phyloP scores from a whole-genome alignment of 2,797 vertebrate genomes.

The Sphenodon punctatus region DNA sequence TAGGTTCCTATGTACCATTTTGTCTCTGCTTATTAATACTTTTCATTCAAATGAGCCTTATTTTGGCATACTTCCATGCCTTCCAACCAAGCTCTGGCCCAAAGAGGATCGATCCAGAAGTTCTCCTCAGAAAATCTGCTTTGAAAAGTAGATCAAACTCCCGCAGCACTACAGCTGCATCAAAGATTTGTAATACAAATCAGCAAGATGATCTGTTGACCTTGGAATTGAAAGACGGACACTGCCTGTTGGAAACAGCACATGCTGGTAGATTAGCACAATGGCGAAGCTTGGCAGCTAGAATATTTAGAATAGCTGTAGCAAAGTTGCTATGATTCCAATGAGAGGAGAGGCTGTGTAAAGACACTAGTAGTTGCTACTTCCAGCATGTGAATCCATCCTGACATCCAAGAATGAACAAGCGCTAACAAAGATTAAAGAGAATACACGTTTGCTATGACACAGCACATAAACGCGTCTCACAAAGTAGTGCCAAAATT shows the following conservation, averaged over 20 bases:
- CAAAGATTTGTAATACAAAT: background rate
- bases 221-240: background rate
- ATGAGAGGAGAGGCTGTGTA: background rate
- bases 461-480: fast-evolving
- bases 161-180: background rate
- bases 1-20: background rate
- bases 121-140: background rate
- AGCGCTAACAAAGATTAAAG: background rate
- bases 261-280: background rate
- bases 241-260: background rate
- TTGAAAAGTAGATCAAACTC: background rate
- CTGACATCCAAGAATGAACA: background rate
- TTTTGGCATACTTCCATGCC: background rate
- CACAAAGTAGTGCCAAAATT: background rate
- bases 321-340: background rate
- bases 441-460: background rate
- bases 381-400: background rate
- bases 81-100: background rate
- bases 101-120: background rate
- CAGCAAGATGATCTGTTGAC: background rate
- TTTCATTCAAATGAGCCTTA: background rate
- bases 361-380: background rate
- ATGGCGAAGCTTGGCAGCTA: background rate
- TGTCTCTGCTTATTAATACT: background rate
- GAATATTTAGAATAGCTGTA: background rate